phyloP scores from a whole-genome alignment of 2,888 invertebrate species.

The Meiosimyza decipiens region DNA sequence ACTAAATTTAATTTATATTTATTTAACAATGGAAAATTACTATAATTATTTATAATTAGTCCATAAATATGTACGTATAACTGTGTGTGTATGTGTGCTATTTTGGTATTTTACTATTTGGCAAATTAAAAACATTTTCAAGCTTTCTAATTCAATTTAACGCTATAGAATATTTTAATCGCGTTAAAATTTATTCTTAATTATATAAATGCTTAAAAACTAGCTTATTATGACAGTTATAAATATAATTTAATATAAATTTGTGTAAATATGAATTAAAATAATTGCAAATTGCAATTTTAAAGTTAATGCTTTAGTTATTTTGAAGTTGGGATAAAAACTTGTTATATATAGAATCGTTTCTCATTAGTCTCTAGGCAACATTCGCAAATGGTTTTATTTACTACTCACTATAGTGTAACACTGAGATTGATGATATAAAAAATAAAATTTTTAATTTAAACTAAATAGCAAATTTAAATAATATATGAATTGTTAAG shows the following conservation, averaged over 20 bases:
- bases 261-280: no score
- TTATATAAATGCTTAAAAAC: neutral
- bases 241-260: no score
- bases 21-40: neutral
- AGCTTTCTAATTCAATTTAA: conserved; percentile 21
- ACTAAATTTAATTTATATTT: neutral
- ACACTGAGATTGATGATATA: neutral
- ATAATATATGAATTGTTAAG: neutral
- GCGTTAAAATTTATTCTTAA: neutral
- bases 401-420: neutral
- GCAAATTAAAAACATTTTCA: conserved; percentile 57
- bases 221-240: no score
- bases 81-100: conserved; percentile 18
- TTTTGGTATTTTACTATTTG: conserved; percentile 46
- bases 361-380: no score
- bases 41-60: conserved; percentile 18
- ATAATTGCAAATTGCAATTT: no score
- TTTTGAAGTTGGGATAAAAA: no score
- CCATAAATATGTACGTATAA: neutral
- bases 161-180: neutral
- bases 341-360: no score
- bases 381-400: neutral
- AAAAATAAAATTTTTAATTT: neutral
- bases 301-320: no score
- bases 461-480: conserved; percentile 7